A percentile compares a stretch with the other conserved stretches of the same genome.
Conservation (phyloP, 2,113 vertebrate genomes). For the Sinocyclocheilus anophthalmus region DNA sequence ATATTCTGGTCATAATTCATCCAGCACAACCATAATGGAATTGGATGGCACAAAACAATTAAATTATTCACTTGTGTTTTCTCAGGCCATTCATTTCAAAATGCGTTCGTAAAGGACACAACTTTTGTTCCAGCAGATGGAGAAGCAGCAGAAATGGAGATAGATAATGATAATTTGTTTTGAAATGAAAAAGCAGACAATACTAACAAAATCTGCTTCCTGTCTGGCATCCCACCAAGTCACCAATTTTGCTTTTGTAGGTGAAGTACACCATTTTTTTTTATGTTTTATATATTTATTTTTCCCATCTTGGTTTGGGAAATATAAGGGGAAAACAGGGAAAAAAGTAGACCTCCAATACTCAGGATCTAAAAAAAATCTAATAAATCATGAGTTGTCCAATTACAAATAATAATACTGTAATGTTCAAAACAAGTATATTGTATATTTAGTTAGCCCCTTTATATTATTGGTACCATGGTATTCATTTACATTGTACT, state of each 20-base stretch:
- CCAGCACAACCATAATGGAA: constrained; percentile 38
- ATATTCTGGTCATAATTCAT: constrained; percentile 25
- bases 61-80: constrained; percentile 42
- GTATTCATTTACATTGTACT: neutral
- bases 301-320: neutral
- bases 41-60: constrained; percentile 8
- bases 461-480: neutral
- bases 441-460: no score
- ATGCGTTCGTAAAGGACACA: constrained; percentile 36
- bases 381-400: no score
- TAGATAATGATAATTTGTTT: constrained; percentile 50
- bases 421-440: no score
- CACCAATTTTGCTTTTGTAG: constrained; percentile 3
- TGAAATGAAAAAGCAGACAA: constrained; percentile 28
- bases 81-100: constrained; percentile 23
- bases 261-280: neutral
- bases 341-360: no score
- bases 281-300: neutral
- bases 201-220: constrained; percentile 7
- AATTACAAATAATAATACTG: no score
- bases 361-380: no score
- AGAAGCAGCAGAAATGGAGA: neutral
- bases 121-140: constrained; percentile 27
- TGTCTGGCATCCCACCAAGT: neutral
- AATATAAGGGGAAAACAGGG: neutral